Evolutionary conservation across 2,113 vertebrate genomes (phyloP).

Genomic region (Callorhinus ursinus): DNA sequence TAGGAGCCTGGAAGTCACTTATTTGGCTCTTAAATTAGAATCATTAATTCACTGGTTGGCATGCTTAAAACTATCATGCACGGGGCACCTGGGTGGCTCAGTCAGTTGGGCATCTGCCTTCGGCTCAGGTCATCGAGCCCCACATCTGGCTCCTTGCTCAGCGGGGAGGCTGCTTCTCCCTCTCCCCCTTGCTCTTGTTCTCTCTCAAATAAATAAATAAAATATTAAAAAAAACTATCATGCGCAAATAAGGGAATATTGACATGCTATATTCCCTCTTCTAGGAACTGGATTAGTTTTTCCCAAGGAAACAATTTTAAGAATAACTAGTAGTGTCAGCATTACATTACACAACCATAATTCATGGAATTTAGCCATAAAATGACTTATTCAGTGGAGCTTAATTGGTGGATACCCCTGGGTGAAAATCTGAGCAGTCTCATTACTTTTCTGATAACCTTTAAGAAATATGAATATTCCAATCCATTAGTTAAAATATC

Average conservation of each 20-base stretch:
- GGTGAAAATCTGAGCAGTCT: neutral
- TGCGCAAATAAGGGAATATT: neutral
- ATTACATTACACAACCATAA: neutral
- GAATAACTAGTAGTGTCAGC: neutral
- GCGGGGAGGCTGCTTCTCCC: too few relatives aligned
- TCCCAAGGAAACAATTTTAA: constrained; percentile 10
- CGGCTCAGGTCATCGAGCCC: too few relatives aligned
- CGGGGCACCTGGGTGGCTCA: too few relatives aligned
- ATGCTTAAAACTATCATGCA: neutral
- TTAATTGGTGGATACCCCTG: neutral
- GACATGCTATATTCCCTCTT: neutral
- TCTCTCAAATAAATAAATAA: too few relatives aligned
- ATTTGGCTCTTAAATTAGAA: neutral
- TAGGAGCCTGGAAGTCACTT: neutral
- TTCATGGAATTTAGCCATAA: neutral
- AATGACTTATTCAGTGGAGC: neutral
- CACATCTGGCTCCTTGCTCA: too few relatives aligned
- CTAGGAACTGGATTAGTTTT: neutral
- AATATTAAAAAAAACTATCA: too few relatives aligned
- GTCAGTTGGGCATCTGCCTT: too few relatives aligned
- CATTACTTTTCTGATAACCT: neutral
- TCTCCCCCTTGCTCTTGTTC: too few relatives aligned
- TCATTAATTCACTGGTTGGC: neutral
- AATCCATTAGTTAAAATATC: constrained; percentile 8
- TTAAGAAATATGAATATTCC: neutral